Percentiles rank a stretch among this genome's conserved stretches.
Evolutionary conservation across 1,140 invertebrate genomes (phyloP).

Genomic region (Rhopalosiphum padi): DNA sequence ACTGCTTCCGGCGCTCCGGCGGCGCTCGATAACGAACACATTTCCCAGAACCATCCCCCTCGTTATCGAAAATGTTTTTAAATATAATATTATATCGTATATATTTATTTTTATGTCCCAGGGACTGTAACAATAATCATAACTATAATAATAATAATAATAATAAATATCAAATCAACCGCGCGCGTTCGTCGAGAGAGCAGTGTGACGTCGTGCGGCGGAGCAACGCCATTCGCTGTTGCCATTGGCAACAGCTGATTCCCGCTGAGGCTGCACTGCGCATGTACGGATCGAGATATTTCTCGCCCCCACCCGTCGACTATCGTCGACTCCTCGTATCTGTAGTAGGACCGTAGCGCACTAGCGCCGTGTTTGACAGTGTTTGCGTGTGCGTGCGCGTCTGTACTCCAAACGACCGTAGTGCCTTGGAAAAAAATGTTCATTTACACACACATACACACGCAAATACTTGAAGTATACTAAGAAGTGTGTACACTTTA

Average conservation of each 20-base stretch:
- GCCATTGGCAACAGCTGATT: conserved; percentile 53
- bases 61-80: not conserved
- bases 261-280: conserved; percentile 46
- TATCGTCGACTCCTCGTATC: not conserved
- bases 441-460: conserved; percentile 17
- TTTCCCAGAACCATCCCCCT: not conserved
- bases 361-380: not conserved
- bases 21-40: not conserved
- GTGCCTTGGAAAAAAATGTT: conserved; percentile 22
- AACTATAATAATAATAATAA: not conserved
- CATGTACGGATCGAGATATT: conserved; percentile 10
- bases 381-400: not conserved
- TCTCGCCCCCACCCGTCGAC: not conserved
- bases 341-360: not conserved
- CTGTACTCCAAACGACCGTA: not conserved
- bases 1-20: too few species aligned
- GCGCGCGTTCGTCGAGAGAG: not conserved
- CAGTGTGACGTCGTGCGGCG: not conserved
- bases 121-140: not conserved
- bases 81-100: not conserved
- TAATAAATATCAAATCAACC: not conserved
- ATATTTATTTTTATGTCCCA: not conserved
- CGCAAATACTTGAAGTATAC: not conserved
- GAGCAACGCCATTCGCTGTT: conserved; percentile 37
- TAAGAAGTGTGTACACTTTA: not conserved